Base-by-base conservation (phyloP, 2,888 invertebrate species). In the Idaea biselata region DNA sequence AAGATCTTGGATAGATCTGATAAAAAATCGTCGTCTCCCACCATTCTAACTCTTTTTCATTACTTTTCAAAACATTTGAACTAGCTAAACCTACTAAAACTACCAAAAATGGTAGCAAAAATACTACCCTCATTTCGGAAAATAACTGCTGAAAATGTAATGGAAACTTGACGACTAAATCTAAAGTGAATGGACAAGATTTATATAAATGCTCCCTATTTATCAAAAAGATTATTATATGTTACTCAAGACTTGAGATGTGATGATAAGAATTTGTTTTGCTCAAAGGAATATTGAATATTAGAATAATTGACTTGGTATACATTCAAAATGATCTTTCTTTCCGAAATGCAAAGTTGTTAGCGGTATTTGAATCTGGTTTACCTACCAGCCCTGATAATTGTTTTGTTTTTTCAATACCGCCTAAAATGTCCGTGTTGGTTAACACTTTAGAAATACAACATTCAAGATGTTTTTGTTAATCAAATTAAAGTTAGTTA, bases 1-100 rank as follows among this genome's bases (percentile, higher is more conserved):
- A 97, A 0, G 97, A 96, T 67, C 96, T 93, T 0, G 96, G 95
- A 80, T 96, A 96, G 60, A 97, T 95, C 83, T 97, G 96, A 83
- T 97, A 97, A 70, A 97, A 93, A 55, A 95, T 94, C 3, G 95
- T 94, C 11, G 94, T 94, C 73, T 96, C 94, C 95, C 96, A 97
- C 97, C 97, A 97, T 71, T 94, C 93, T 18, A 79, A 71, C 0
- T 83, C 80, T 1, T 65, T 74, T 58, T 82, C 82, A 11, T 76
- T 63, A 58, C 74, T 72, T 53, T 73, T 76, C 53, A 75, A 66
- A 18, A 82, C 68, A 58, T 73, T 77, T 11, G 76, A 80, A 64
- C 72, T 68, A 72, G 78, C 60, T 32, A 70, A 53, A 60, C 61
- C 70, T 32, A 32, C 11, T 18, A 56, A 80, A 6, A 78, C 1